Evolutionary conservation across 1,140 invertebrate species (phyloP).

Genomic region (Cydia pomonella): DNA sequence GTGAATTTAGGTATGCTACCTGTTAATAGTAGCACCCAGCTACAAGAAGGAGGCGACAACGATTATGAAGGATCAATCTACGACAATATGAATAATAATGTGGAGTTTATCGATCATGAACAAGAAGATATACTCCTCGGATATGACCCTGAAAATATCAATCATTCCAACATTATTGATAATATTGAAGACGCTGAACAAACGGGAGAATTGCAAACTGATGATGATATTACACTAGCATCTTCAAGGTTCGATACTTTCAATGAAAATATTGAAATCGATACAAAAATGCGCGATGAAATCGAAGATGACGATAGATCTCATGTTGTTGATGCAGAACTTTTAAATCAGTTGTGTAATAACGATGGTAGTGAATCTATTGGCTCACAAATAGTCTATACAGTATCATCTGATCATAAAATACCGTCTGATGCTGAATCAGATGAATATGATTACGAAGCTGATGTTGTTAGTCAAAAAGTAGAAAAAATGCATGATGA

Average conservation of each 20-base stretch:
- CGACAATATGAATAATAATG: not conserved
- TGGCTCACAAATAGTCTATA: not conserved
- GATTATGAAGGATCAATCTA: not conserved
- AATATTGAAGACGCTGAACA: not conserved
- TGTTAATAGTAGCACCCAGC: not conserved
- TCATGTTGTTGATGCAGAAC: not conserved
- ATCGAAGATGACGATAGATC: not conserved
- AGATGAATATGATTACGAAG: not conserved
- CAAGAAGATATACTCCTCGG: not conserved
- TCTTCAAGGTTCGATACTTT: not conserved
- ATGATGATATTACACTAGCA: not conserved
- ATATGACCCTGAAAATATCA: not conserved
- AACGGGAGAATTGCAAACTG: not conserved
- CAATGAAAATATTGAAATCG: slow-evolving; percentile 17
- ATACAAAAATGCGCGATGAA: slow-evolving; percentile 4
- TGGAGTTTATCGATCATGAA: not conserved
- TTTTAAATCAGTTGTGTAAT: not conserved
- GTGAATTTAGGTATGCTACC: not conserved
- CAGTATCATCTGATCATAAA: not conserved
- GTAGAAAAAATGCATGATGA: not conserved
- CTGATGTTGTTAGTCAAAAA: not conserved
- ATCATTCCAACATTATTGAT: not conserved
- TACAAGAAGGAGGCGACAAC: not conserved
- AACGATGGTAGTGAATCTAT: not conserved
- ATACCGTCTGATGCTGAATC: not conserved